A percentile compares a stretch with the other conserved stretches of the same genome.
Evolutionary conservation across 2,113 vertebrate genomes (phyloP).

Genomic region (Brachirus orientalis): DNA sequence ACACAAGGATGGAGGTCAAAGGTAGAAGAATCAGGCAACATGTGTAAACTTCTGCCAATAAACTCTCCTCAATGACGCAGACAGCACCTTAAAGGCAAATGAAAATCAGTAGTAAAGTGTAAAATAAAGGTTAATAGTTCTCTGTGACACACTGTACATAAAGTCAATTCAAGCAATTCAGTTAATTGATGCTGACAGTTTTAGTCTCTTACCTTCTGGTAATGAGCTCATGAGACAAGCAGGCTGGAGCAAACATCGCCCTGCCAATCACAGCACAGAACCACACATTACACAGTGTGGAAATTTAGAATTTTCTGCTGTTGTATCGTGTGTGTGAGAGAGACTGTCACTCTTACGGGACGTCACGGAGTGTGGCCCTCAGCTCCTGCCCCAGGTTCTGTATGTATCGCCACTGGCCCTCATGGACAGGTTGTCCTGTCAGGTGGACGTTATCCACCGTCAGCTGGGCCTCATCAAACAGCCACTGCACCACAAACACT

Average conservation of each 20-base stretch:
- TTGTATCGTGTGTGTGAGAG: not conserved
- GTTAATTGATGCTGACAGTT: not conserved
- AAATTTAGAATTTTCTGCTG: not conserved
- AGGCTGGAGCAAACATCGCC: slow-evolving; percentile 95
- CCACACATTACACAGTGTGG: not conserved
- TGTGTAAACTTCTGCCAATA: no score
- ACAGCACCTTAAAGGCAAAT: no score
- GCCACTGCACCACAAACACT: slow-evolving; percentile 95
- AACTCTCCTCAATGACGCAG: no score
- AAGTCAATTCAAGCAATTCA: not conserved
- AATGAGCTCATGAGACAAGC: slow-evolving; percentile 94
- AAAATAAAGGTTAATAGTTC: not conserved
- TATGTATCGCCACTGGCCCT: slow-evolving; percentile 95
- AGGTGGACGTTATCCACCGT: slow-evolving; percentile 92
- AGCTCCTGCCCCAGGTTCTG: slow-evolving; percentile 91
- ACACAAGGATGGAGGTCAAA: not conserved
- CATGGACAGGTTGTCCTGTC: slow-evolving; percentile 90
- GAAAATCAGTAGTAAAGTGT: no score
- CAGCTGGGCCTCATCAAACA: slow-evolving; percentile 96
- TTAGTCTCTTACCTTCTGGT: slow-evolving; percentile 87
- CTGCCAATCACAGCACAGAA: slow-evolving; percentile 72
- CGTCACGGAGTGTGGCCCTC: slow-evolving; percentile 89
- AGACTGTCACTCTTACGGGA: slow-evolving; percentile 83
- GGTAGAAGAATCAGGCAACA: not conserved
- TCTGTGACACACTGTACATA: not conserved